Evolutionary conservation across 2,113 vertebrate genomes (phyloP).

Genomic region (Sciurus niger): DNA sequence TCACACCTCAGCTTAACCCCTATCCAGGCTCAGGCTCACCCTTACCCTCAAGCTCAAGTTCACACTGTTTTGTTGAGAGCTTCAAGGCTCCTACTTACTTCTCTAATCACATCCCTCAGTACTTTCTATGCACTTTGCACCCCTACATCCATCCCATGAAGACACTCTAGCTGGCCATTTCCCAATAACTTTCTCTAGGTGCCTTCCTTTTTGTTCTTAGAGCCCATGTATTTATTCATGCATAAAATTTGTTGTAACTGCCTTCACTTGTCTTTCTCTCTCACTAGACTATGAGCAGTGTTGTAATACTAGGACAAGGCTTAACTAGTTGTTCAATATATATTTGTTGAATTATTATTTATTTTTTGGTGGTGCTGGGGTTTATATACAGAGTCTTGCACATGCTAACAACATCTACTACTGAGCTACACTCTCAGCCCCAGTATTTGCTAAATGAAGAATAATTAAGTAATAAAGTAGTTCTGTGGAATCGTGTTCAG

Average conservation of each 20-base stretch:
- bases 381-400: neutral
- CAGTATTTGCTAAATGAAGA: slow-evolving; percentile 36
- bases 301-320: neutral
- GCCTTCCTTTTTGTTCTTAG: neutral
- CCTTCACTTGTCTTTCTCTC: neutral
- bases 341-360: neutral
- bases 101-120: neutral
- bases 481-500: neutral
- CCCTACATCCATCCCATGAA: neutral
- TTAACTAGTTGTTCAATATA: slow-evolving; percentile 44
- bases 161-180: neutral
- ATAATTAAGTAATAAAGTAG: neutral
- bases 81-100: slow-evolving; percentile 31
- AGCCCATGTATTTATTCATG: neutral
- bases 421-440: neutral
- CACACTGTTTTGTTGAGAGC: neutral
- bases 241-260: neutral
- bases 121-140: neutral
- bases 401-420: neutral
- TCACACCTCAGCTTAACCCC: neutral
- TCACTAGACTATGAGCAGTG: neutral
- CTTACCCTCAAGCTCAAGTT: neutral
- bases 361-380: neutral
- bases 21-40: neutral
- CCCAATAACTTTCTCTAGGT: neutral